Evolutionary conservation across 2,888 invertebrate genomes (phyloP).

Genomic region (Chrysodeixis includens): DNA sequence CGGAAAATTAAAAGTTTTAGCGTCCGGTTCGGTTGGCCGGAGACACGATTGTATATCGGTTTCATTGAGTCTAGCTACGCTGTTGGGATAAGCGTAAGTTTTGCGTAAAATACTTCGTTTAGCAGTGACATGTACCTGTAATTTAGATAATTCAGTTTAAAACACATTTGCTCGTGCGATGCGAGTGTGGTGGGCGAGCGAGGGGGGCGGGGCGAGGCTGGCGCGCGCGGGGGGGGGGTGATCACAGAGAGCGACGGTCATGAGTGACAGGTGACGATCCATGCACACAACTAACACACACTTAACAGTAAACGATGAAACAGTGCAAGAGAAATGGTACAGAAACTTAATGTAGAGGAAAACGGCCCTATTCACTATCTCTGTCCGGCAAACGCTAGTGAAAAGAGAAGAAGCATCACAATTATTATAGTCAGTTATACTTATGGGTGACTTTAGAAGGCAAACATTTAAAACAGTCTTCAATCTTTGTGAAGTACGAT

Average conservation of each 20-base stretch:
- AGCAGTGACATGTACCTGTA: conserved; percentile 42
- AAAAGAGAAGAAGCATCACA: too few species aligned
- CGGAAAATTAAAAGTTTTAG: conserved; percentile 21
- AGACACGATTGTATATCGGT: conserved; percentile 20
- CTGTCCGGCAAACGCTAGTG: too few species aligned
- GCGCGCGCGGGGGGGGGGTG: background rate
- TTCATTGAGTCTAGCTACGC: conserved; percentile 14
- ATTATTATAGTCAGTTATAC: too few species aligned
- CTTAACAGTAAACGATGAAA: background rate
- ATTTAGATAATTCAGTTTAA: conserved; percentile 42
- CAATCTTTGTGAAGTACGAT: too few species aligned
- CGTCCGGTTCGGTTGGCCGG: conserved; percentile 20
- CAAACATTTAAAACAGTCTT: too few species aligned
- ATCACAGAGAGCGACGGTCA: too few species aligned
- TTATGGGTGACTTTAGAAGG: too few species aligned
- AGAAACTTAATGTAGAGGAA: conserved; percentile 1
- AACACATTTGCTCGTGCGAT: background rate
- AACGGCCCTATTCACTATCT: background rate
- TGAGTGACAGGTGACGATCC: background rate
- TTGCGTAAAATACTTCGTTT: conserved; percentile 10
- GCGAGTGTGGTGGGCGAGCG: background rate
- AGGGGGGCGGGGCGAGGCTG: too few species aligned
- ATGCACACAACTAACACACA: conserved; percentile 4
- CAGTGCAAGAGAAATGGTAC: conserved; percentile 2
- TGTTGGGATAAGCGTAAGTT: background rate